Conservation (phyloP, 1,140 invertebrate species). For the Neotoxoptera formosana region DNA sequence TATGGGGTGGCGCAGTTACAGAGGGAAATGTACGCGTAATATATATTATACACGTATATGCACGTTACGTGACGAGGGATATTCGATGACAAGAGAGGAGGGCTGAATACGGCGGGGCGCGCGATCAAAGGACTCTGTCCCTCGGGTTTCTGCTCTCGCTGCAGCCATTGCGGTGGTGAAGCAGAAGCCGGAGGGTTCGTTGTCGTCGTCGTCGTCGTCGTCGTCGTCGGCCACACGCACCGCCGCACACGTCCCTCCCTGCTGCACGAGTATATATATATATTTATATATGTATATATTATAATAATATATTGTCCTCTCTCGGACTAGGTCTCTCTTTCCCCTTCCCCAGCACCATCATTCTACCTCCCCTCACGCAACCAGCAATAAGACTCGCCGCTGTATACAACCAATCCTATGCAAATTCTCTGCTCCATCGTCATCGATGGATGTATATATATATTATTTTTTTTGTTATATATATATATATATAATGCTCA, state of each 20-base stretch:
- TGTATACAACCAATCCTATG: slow-evolving; percentile 14
- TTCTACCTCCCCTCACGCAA: background rate
- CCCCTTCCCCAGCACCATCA: background rate
- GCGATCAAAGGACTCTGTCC: slow-evolving; percentile 54
- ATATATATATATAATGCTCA: background rate
- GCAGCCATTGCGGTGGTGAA: slow-evolving; percentile 32
- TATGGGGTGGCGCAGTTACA: background rate
- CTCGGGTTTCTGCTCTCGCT: slow-evolving; percentile 25
- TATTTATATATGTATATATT: slow-evolving; percentile 16
- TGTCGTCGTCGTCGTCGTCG: background rate
- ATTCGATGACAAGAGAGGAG: background rate
- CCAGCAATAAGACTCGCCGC: background rate
- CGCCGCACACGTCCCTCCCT: slow-evolving; percentile 10
- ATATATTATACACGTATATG: background rate
- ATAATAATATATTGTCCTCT: slow-evolving; percentile 39
- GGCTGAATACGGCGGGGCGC: background rate
- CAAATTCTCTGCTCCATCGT: background rate
- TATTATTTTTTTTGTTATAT: too few species aligned
- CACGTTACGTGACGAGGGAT: background rate
- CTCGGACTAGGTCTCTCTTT: slow-evolving; percentile 14
- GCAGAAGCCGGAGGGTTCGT: slow-evolving; percentile 37
- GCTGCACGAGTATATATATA: background rate
- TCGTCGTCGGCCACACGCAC: slow-evolving; percentile 33
- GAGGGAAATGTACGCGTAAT: background rate
- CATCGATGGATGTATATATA: background rate